Conservation (phyloP, 2,888 invertebrate genomes). For the Hypsopygia costalis region DNA sequence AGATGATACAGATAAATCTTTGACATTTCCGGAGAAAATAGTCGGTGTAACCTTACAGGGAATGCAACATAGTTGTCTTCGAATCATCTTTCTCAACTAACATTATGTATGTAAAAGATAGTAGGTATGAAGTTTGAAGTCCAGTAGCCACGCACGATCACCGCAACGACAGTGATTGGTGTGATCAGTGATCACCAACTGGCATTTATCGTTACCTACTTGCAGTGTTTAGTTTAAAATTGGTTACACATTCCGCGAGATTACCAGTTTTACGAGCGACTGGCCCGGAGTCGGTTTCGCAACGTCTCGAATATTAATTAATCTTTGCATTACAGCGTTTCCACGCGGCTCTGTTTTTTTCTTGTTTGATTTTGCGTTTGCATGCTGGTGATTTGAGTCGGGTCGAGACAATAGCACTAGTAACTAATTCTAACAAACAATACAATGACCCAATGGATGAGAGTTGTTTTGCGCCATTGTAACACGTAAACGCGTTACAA, state of each 20-base stretch:
- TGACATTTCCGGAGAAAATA: constrained; percentile 8
- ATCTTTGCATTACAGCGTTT: constrained; percentile 12
- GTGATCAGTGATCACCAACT: neutral
- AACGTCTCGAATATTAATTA: constrained; percentile 22
- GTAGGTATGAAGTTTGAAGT: too few species aligned
- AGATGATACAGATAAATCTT: constrained; percentile 10
- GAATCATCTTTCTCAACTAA: neutral
- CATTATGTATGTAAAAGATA: too few species aligned
- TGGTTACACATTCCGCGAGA: constrained; percentile 41
- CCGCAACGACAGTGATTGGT: too few species aligned
- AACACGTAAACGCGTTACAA: constrained; percentile 39
- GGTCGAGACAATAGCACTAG: constrained; percentile 22
- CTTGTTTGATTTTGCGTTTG: constrained; percentile 1
- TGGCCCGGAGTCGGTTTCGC: constrained; percentile 26
- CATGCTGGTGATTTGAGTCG: constrained; percentile 11
- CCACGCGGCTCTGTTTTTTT: neutral
- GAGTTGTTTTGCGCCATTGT: constrained; percentile 45
- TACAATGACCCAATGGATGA: constrained; percentile 38
- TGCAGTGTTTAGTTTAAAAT: constrained; percentile 38
- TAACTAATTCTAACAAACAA: constrained; percentile 35
- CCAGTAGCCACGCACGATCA: too few species aligned
- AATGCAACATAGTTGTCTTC: neutral
- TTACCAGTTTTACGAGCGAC: constrained; percentile 32
- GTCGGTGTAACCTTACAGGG: neutral
- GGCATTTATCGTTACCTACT: constrained; percentile 15